phyloP scores from a whole-genome alignment of 2,797 vertebrate genomes.

The Macrochelys suwanniensis region DNA sequence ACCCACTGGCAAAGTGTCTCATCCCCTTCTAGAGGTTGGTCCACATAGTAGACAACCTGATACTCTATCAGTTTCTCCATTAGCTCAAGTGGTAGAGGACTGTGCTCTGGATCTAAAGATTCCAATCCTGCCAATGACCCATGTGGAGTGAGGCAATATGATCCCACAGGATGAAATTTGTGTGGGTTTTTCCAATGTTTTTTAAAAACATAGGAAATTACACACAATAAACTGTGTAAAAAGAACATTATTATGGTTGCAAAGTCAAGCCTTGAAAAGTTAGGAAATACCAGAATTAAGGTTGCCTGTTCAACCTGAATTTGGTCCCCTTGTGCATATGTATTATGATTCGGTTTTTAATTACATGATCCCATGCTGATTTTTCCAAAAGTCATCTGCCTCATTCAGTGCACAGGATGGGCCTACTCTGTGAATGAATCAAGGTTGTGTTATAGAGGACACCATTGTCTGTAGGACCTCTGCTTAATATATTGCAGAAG shows the following conservation, averaged over 20 bases:
- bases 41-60: not conserved
- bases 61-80: not conserved
- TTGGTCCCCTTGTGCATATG: not conserved
- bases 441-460: not conserved
- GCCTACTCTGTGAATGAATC: not conserved
- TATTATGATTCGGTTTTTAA: not conserved
- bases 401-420: not conserved
- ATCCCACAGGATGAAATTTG: not conserved
- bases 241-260: not conserved
- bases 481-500: conserved; percentile 3
- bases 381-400: not conserved
- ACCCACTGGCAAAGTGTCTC: not conserved
- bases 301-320: not conserved
- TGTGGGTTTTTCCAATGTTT: not conserved
- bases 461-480: not conserved
- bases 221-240: not conserved
- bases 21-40: not conserved
- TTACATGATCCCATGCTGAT: accelerated
- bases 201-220: not conserved
- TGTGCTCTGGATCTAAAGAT: not conserved
- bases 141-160: accelerated
- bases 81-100: not conserved
- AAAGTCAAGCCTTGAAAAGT: not conserved
- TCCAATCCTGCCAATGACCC: not conserved
- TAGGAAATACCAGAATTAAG: not conserved